Evolutionary conservation across 2,113 vertebrate species (phyloP).

Genomic region (Tetrax tetrax): DNA sequence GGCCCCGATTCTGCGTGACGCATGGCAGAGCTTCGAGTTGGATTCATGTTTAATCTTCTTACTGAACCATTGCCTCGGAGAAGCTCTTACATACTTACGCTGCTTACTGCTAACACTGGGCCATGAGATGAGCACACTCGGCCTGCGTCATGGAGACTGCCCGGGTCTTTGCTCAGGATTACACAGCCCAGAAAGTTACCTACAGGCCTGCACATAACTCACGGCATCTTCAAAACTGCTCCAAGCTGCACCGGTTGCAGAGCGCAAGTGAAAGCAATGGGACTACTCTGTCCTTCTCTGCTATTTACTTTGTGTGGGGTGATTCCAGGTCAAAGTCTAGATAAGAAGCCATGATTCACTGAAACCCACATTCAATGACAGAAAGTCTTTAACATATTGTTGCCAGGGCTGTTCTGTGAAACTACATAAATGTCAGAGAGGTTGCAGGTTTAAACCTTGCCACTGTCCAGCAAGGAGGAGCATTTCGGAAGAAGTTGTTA

Average conservation of each 20-base stretch:
- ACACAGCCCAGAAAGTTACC: neutral
- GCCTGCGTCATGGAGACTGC: rapidly evolving
- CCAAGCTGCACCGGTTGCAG: neutral
- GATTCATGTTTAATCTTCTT: neutral
- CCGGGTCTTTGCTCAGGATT: neutral
- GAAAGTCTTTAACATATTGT: neutral
- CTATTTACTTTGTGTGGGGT: neutral
- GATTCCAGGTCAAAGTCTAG: neutral
- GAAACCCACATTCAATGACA: neutral
- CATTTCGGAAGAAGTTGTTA: neutral
- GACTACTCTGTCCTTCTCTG: neutral
- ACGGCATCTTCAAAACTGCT: rapidly evolving
- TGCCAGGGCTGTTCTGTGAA: neutral
- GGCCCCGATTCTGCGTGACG: neutral
- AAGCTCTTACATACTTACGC: rapidly evolving
- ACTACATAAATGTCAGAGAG: rapidly evolving
- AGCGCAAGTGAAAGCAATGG: neutral
- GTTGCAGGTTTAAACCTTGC: neutral
- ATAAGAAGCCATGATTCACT: neutral
- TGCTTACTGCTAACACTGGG: rapidly evolving
- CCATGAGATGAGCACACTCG: neutral
- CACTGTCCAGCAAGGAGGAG: neutral
- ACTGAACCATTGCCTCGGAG: neutral
- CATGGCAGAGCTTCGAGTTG: neutral
- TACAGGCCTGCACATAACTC: neutral